These are phyloP conservation scores for Cheilosia vernalis DNA, from an alignment of 2,888 invertebrate species.

Conservation along the genomic window DNA sequence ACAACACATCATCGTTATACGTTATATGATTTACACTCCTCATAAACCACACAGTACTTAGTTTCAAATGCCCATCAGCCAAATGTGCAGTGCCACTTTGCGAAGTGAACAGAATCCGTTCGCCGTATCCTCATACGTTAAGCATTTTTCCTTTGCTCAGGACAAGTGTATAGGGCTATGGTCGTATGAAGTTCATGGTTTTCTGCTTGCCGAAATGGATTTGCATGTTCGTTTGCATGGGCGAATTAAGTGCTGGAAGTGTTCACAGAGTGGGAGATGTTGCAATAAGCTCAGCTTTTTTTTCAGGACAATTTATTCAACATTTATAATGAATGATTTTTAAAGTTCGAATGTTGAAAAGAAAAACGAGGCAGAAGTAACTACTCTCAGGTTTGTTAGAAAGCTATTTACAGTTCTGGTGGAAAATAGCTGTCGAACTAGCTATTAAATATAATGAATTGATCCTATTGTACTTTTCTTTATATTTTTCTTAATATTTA, in stretches of 20 bases:
- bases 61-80: constrained; percentile 75
- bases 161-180: not conserved
- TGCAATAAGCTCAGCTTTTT: constrained; percentile 28
- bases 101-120: constrained; percentile 59
- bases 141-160: constrained; percentile 11
- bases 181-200: constrained; percentile 63
- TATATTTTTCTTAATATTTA: too few species aligned
- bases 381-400: not conserved
- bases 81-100: constrained; percentile 73
- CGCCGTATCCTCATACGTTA: constrained; percentile 25
- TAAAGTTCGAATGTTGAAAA: not conserved
- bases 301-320: not conserved
- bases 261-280: constrained; percentile 16
- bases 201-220: constrained; percentile 71
- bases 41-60: constrained; percentile 74
- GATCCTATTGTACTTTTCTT: too few species aligned
- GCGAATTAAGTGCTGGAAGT: constrained; percentile 34
- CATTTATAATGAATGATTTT: not conserved
- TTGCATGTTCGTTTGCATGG: constrained; percentile 53
- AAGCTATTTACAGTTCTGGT: not conserved
- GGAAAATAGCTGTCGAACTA: too few species aligned
- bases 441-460: too few species aligned
- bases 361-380: not conserved
- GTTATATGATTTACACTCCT: constrained; percentile 71
- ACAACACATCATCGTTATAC: constrained; percentile 73